Base-by-base conservation (phyloP, 2,888 invertebrate species). In the Hermodice carunculata region DNA sequence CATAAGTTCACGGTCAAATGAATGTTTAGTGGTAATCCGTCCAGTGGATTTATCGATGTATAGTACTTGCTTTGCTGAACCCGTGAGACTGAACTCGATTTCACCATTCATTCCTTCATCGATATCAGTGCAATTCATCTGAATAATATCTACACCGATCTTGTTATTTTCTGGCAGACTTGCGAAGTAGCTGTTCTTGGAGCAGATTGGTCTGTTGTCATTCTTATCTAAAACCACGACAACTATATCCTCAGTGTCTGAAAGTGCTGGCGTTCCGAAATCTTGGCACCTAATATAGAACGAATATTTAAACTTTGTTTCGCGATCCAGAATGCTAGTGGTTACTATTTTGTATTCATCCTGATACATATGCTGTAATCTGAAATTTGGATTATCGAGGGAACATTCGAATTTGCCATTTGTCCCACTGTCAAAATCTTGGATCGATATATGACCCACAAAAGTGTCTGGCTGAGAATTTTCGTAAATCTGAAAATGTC, bases 401-500 rank as follows among this genome's bases (percentile, higher is more conserved):
- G 8, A n/a, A 31, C 64, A 65, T 3, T 40, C 37, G 5, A 53
- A 51, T 24, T 34, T 19, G 11, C 64, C 64, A 48, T 51, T 57
- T 14, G 19, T 14, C 22, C 54, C 64, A 0, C 44, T 53, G 24
- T 65, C 64, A 4, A 40, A 44, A 26, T 65, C 64, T 4, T 34
- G 42, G 17, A 65, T 60, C 1, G 64, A 65, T 8, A 65, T 46
- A n/a, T 65, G 60, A 11, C 60, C 60, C 4, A 65, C 60, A 48
- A 65, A 65, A 17, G 57, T 46, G 3, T 46, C 52, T 5, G 11
- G 22, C 11, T 61, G 8, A 17, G 49, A 53, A 43, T 68, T 66
- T 57, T 72, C 72, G 24, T 24, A 24, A 1, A 72, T 56, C 48
- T 70, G 66, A 22, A 58, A 56, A 6, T 37, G 44, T 28, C 60